These are phyloP conservation scores for Halisarca cf. caerulea DNA, from an alignment of 37 sponge, comb jelly and placozoan species.

Conservation along the genomic window DNA sequence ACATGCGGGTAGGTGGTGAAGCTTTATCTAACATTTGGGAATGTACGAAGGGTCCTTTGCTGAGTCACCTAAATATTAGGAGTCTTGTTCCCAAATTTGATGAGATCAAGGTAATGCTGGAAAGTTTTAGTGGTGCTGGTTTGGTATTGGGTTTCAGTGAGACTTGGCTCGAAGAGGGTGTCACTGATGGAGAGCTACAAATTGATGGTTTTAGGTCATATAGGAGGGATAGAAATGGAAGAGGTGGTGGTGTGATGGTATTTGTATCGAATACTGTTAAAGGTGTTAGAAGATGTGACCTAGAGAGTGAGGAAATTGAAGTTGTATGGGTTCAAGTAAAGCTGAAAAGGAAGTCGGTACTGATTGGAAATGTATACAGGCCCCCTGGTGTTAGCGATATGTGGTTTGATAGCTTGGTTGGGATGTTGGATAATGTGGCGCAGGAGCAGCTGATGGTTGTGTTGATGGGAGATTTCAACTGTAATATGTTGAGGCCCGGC, in stretches of 20 bases:
- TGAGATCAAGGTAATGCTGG: no score
- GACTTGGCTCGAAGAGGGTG: neutral
- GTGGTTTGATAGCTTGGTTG: slow-evolving; percentile 20
- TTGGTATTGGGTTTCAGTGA: neutral
- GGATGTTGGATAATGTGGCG: slow-evolving; percentile 18
- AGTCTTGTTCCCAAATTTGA: slow-evolving; percentile 12
- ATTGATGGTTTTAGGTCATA: neutral
- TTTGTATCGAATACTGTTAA: slow-evolving; percentile 18
- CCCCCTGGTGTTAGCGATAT: neutral
- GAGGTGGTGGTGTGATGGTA: slow-evolving; percentile 23
- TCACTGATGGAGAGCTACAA: neutral
- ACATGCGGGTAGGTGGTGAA: no score
- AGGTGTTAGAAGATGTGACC: neutral
- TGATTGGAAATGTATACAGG: slow-evolving; percentile 35
- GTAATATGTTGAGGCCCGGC: slow-evolving; percentile 32
- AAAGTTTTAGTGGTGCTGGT: no score
- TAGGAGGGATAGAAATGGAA: slow-evolving; percentile 7
- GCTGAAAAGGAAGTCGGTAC: neutral
- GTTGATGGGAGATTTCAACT: slow-evolving; percentile 44
- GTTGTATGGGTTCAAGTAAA: neutral
- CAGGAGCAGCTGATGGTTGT: neutral
- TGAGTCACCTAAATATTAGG: slow-evolving; percentile 35
- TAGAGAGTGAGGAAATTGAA: neutral
- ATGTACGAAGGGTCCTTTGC: no score
- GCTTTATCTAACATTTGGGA: no score